A percentile compares a stretch with the other conserved stretches of the same genome.
Evolutionary conservation across 2,797 vertebrate genomes (phyloP).

Genomic region (Poeciliopsis infans): DNA sequence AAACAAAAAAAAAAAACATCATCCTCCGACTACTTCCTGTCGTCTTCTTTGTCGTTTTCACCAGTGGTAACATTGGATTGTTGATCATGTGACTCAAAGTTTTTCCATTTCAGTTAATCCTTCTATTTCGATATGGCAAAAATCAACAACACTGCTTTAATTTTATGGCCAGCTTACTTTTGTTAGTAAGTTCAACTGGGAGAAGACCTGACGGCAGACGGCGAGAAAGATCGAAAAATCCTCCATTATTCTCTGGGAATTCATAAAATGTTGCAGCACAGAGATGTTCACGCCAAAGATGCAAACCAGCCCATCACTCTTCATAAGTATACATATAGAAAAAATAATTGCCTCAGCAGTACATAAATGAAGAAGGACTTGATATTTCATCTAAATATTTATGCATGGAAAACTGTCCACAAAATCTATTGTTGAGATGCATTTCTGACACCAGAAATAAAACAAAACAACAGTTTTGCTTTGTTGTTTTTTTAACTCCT

Average conservation of each 20-base stretch:
- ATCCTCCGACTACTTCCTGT: too few relatives aligned
- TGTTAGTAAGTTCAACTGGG: too few relatives aligned
- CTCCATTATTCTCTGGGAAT: neutral
- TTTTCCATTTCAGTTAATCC: too few relatives aligned
- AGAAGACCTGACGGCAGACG: neutral
- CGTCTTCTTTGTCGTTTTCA: too few relatives aligned
- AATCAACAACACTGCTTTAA: too few relatives aligned
- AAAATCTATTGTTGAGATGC: too few relatives aligned
- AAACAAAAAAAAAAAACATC: too few relatives aligned
- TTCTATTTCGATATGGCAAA: too few relatives aligned
- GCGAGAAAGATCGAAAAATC: neutral
- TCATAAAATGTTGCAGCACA: neutral
- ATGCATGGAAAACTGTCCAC: neutral
- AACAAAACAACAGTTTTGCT: neutral
- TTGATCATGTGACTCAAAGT: too few relatives aligned
- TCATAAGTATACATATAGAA: neutral
- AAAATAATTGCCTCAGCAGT: neutral
- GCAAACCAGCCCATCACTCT: neutral
- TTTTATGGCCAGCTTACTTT: too few relatives aligned
- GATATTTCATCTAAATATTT: neutral
- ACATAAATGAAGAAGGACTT: neutral
- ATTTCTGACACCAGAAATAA: neutral
- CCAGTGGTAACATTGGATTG: too few relatives aligned
- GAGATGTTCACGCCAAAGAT: neutral
- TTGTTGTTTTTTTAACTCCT: neutral